Base-by-base conservation (phyloP, 2,113 vertebrate species). In the Fregetta grallaria region DNA sequence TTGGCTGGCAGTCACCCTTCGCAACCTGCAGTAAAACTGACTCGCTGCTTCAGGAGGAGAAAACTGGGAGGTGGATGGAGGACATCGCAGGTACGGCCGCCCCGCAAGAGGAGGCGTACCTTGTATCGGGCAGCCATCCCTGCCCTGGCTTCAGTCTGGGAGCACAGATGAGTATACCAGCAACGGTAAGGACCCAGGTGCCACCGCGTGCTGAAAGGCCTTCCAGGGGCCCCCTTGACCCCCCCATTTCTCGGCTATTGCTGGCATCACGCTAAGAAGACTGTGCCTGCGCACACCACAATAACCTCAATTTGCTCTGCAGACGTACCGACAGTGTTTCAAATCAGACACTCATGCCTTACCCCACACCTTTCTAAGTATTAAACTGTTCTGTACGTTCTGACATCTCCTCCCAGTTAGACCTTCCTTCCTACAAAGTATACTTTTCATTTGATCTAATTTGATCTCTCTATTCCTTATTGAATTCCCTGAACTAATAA, bases 51-150 rank as follows among this genome's bases (percentile, higher is more conserved):
- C 63, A 20, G n/a, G 47, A 61, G 23, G 20, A 81, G 59, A 74
- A 47, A 30, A 59, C 29, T 0, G 0, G 55, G 29, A 79, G 40
- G 25, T 14, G 13, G 49, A n/a, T 22, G n/a, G 42, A 70, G 38
- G 20, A 34, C 32, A 66, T 4, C 0, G 0, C 67, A 68, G 52
- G 32, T 10, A 29, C 0, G 1, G 34, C 30, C 34, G 42, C 49
- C 38, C 3, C 26, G 30, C 26, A 53, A 13, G n/a, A 1, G 2
- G 40, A 82, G 71, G 32, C 1, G 1, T 8, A 50, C 0, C 0
- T 19, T 40, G 15, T 19, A 45, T 17, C 32, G 23, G 19, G 13
- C 6, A 85, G 19, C 63, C 42, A 23, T 3, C 80, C 49, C 36
- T 86, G 45, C 11, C 63, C 21, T 4, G n/a, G 36, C 34, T 58